Evolutionary conservation across 2,797 vertebrate species (phyloP).

Genomic region (Synaphobranchus kaupii): DNA sequence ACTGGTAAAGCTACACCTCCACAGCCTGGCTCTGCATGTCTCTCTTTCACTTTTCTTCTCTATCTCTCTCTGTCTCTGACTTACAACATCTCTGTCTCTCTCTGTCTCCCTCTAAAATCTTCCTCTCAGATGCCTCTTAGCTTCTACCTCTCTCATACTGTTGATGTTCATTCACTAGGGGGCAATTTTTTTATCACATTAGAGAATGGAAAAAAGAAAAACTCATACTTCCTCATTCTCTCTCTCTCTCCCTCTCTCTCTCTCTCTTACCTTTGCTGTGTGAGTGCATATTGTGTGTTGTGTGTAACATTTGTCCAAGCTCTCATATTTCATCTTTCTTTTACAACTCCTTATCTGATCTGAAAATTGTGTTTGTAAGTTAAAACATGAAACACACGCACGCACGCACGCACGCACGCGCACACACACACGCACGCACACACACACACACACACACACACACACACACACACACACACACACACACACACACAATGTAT

Average conservation of each 20-base stretch:
- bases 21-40: conserved; percentile 25
- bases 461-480: conserved; percentile 37
- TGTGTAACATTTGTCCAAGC: background rate
- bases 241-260: conserved; percentile 32
- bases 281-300: background rate
- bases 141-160: conserved; percentile 10
- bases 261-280: background rate
- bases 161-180: background rate
- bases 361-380: background rate
- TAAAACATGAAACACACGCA: background rate
- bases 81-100: background rate
- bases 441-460: conserved; percentile 14
- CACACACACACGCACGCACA: conserved; percentile 33
- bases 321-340: background rate
- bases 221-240: conserved; percentile 45
- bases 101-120: background rate
- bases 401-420: conserved; percentile 18
- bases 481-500: conserved; percentile 18
- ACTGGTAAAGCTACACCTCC: background rate
- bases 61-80: background rate
- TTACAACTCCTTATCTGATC: background rate
- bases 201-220: conserved; percentile 19
- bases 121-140: background rate
- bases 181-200: background rate
- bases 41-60: conserved; percentile 1